Base-by-base conservation (phyloP, 2,113 vertebrate species). In the Puntigrus tetrazona region DNA sequence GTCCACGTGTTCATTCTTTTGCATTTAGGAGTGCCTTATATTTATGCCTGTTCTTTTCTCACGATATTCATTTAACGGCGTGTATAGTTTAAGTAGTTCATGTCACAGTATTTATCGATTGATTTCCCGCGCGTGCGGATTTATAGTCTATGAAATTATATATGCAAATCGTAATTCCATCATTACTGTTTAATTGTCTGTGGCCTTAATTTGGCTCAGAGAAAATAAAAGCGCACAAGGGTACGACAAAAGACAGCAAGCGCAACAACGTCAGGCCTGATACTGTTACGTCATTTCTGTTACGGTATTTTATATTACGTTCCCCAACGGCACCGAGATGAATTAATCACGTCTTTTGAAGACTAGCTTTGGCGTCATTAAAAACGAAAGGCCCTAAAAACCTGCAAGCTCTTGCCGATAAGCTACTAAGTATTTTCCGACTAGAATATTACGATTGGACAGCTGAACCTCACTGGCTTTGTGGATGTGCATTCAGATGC, bases 11-110 rank as follows among this genome's bases (percentile, higher is more conserved):
- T 95, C 85, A 90, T 97, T 98, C 43, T 27, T 81, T 96, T 95
- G 94, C 97, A 98, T 99, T 97, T 99, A 99, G 96, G n/a, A 99
- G 98, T 99, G 98, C 98, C 98, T 99, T 99, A 99, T 98, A 99
- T 97, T 97, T 97, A 96, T 97, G 96, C 96, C 96, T 98, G 93
- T 80, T 87, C 80, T 97, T 97, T 97, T 87, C 96, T 97, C n/a
- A 95, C 95, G 96, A 95, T 93, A 90, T 96, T 97, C 95, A 92
- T 95, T 97, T 97, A 90, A 86, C 90, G 86, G 90, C 43, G 87
- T 91, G 95, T 93, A 92, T 92, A 94, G 93, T 95, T 89, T 94
- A 88, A 94, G 93, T 95, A 94, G 92, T 92, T 93, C 92, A 89
- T 93, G 93, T 95, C 89, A 10, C 88, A 92, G 90, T 91, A 87